Evolutionary conservation across 2,888 invertebrate genomes (phyloP), one percentile per base, ranked within the genome.

Genomic region (Venusia cambrica): DNA sequence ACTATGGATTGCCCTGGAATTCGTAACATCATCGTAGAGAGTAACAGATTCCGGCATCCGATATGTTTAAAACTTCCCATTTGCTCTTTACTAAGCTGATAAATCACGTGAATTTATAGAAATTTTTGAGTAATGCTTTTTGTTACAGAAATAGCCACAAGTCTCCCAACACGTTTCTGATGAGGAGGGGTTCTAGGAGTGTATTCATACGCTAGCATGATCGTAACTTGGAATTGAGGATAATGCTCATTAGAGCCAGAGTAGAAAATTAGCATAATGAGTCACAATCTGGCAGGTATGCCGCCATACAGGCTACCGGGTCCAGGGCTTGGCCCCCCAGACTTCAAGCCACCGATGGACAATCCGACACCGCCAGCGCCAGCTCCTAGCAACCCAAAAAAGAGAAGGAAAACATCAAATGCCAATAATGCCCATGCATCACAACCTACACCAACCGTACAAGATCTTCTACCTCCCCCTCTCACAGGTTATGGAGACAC

Each of bases 401-500:
- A 97, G 80, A 90, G 96, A 61, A 89, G 94, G 77, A 92, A 96
- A 88, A 94, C 95, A 57, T 90, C 92, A 44, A 93, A 91, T 73
- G 92, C 92, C 21, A 91, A 92, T 42, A 89, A 90, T 65, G 84
- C 89, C 38, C 77, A 88, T 42, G 88, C 91, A 62, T 91, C 92
- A 51, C 91, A 92, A 56, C 92, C 92, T 36, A 91, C 90, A 51
- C 92, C 91, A 38, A 93, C 92, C 38, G 92, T 90, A 62, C 93
- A 92, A 59, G 93, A 95, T 75, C 92, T 95, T 64, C 81, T 96
- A 45, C 89, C 96, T 55, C 96, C 96, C 21, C 96, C 96, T 11
- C 91, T 96, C 61, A 93, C 94, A 22, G 96, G 96, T 51, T 97
- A 95, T 78, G 97, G 97, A 16, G 97, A 97, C 69, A 97, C 97